Evolutionary conservation across 2,888 invertebrate species (phyloP).

Genomic region (Dolichomitus sp.): DNA sequence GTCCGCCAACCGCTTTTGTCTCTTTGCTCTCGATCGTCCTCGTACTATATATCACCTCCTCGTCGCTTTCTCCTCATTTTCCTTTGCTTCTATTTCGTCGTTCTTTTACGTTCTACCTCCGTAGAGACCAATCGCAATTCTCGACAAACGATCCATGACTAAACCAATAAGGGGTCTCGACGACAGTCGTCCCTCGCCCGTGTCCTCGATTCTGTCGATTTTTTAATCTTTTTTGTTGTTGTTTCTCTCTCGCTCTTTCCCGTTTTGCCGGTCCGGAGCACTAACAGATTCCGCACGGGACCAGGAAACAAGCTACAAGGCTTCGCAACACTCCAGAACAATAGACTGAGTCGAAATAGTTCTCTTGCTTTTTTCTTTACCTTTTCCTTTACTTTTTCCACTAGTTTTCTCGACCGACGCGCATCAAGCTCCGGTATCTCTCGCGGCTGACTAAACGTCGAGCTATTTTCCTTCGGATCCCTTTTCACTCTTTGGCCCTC

Average conservation of each 20-base stretch:
- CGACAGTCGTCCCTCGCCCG: constrained; percentile 29
- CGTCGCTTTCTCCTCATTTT: neutral
- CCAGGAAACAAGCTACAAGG: constrained; percentile 25
- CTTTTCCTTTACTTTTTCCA: constrained; percentile 8
- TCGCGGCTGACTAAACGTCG: constrained; percentile 63
- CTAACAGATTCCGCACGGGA: constrained; percentile 16
- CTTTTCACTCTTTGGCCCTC: constrained; percentile 6
- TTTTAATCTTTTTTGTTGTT: constrained; percentile 16
- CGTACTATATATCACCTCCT: neutral
- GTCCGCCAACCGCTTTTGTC: constrained; percentile 18
- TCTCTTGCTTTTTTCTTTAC: constrained; percentile 6
- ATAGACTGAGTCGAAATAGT: neutral
- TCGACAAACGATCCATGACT: constrained; percentile 79
- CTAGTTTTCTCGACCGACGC: constrained; percentile 16
- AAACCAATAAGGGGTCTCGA: constrained; percentile 78
- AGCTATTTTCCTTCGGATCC: constrained; percentile 46
- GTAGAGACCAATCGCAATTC: constrained; percentile 73
- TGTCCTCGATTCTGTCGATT: constrained; percentile 23
- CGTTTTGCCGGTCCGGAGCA: neutral
- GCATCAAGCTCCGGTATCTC: constrained; percentile 27
- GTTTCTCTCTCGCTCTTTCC: neutral
- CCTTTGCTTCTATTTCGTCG: constrained; percentile 2
- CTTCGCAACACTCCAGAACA: constrained; percentile 1
- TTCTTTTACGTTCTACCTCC: constrained; percentile 37
- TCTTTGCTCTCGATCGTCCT: neutral